phyloP scores from a whole-genome alignment of 2,797 vertebrate genomes.

The Labeo calbasu region DNA sequence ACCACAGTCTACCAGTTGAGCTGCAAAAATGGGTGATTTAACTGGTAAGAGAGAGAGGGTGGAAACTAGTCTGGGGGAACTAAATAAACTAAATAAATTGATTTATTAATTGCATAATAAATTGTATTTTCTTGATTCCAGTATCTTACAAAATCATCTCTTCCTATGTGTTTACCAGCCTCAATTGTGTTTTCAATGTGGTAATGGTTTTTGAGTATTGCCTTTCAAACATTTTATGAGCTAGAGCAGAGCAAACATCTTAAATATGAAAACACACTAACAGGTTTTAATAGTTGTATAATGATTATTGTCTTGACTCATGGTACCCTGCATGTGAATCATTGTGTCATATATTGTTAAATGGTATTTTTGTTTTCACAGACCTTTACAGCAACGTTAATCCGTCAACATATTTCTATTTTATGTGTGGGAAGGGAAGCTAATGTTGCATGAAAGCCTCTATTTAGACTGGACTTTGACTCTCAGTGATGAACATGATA shows the following conservation, averaged over 20 bases:
- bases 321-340: background rate
- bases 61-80: background rate
- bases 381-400: background rate
- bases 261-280: background rate
- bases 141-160: background rate
- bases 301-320: background rate
- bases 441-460: constrained; percentile 1
- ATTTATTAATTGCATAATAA: background rate
- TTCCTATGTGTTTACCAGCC: background rate
- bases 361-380: constrained; percentile 26
- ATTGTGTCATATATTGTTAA: constrained; percentile 4
- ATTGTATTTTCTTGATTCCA: background rate
- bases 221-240: constrained; percentile 6
- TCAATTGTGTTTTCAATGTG: background rate
- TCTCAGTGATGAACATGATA: constrained; percentile 26
- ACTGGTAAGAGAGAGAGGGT: constrained; percentile 6
- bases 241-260: background rate
- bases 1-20: background rate
- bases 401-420: constrained; percentile 16
- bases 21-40: background rate
- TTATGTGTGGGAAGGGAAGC: constrained; percentile 16
- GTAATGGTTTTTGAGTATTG: background rate
- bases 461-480: constrained; percentile 44
- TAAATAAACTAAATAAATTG: background rate
- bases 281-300: background rate